These are phyloP conservation scores for Perca flavescens DNA, from an alignment of 2,113 vertebrate species.

Conservation along the genomic window DNA sequence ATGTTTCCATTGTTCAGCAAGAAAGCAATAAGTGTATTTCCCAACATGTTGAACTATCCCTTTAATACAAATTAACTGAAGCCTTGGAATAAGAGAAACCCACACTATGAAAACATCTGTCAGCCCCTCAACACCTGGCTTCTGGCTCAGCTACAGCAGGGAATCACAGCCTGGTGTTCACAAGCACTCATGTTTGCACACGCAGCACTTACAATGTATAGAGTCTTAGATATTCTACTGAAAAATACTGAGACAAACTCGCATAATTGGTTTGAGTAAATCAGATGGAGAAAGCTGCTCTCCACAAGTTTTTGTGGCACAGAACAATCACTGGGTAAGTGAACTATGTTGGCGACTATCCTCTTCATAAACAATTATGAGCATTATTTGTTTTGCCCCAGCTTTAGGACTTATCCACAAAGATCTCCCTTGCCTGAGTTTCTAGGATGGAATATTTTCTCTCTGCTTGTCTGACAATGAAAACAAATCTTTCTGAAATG, in stretches of 20 bases:
- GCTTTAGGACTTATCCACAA: slow-evolving; percentile 53
- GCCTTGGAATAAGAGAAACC: not conserved
- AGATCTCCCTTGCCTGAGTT: slow-evolving; percentile 20
- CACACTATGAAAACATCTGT: slow-evolving; percentile 29
- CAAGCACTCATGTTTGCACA: slow-evolving; percentile 21
- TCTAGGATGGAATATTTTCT: slow-evolving; percentile 38
- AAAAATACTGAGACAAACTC: slow-evolving; percentile 10
- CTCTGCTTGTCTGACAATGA: slow-evolving; percentile 17
- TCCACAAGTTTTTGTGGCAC: slow-evolving; percentile 5
- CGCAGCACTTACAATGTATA: slow-evolving; percentile 9
- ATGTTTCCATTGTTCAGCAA: not conserved
- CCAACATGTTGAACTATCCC: not conserved
- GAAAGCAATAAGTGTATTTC: slow-evolving; percentile 1
- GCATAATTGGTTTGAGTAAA: slow-evolving; percentile 21
- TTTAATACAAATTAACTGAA: slow-evolving; percentile 37
- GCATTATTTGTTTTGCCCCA: slow-evolving; percentile 39
- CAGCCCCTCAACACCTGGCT: slow-evolving; percentile 7
- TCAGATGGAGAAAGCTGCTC: slow-evolving; percentile 22
- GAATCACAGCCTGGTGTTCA: slow-evolving; percentile 14
- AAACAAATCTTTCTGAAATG: slow-evolving; percentile 7
- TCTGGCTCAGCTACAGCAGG: slow-evolving; percentile 24
- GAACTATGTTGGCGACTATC: slow-evolving; percentile 33
- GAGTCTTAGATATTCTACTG: not conserved
- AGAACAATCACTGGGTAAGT: slow-evolving; percentile 24
- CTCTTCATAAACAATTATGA: slow-evolving; percentile 47